Base-by-base conservation (phyloP, 2,113 vertebrate species). In the Cranoglanis bouderius region DNA sequence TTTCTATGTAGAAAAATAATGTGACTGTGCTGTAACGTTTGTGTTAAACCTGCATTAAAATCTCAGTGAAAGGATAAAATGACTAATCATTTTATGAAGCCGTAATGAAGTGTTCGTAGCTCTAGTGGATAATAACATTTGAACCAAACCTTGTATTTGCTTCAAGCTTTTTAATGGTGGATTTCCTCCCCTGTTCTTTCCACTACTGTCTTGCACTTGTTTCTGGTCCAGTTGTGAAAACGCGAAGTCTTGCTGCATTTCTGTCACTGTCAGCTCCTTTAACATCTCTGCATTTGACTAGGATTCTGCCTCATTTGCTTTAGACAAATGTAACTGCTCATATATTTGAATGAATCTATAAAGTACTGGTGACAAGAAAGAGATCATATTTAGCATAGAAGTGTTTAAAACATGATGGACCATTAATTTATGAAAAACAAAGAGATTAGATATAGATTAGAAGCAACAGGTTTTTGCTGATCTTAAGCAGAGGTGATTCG, bases 401-500 rank as follows among this genome's bases (percentile, higher is more conserved):
- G 4, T 26, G 59, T 38, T 38, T 26, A 63, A 77, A 40, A 35
- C 35, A 26, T 38, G 40, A 53, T 70, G 85, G 32, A 38, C 61
- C 9, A 55, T 82, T 67, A 26, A 16, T 85, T 51, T 16, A 24
- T 6, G 32, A 38, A 78, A 65, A 55, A n/a, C 46, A 87, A 35
- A 85, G 57, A 61, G 49, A 70, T 85, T 35, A 14, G 3, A 57
- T 85, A 80, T 14, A 87, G 49, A 85, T 53, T 43, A n/a, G 72
- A 72, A 63, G 57, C 57, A 85, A 85, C 84, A 85, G 63, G 84
- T 85, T 72, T 85, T 10, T 49, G n/a, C 18, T 46, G 35, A 43
- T 63, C 57, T 43, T 57, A n/a, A 49, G 5, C 51, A 21, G 32
- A 24, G 32, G 9, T 40, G 8, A 1, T 78, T 46, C 16, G 46